A percentile compares a stretch with the other conserved stretches of the same genome.
These are phyloP conservation scores for Macrosiphum euphorbiae DNA, from an alignment of 2,888 invertebrate genomes.

Conservation along the genomic window DNA sequence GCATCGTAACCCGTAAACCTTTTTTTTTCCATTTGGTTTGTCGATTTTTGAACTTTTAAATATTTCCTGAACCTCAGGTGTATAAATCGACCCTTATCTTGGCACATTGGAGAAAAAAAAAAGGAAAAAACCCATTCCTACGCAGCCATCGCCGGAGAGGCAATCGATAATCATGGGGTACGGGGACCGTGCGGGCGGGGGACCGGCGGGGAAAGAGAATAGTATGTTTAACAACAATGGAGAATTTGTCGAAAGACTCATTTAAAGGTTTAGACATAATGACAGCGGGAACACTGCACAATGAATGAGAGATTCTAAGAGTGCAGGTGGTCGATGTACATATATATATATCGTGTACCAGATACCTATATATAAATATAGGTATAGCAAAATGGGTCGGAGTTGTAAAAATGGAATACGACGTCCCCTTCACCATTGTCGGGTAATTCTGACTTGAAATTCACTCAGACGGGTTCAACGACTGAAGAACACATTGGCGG, in stretches of 20 bases:
- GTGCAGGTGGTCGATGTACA: not conserved
- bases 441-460: not conserved
- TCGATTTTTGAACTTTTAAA: slow-evolving; percentile 62
- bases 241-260: slow-evolving; percentile 61
- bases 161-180: too few relatives aligned
- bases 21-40: slow-evolving; percentile 45
- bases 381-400: not conserved
- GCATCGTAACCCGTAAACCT: slow-evolving; percentile 56
- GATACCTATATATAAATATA: not conserved
- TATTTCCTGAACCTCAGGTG: slow-evolving; percentile 54
- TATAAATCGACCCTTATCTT: slow-evolving; percentile 57
- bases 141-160: not conserved
- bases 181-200: too few relatives aligned
- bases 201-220: not conserved
- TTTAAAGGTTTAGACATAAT: slow-evolving; percentile 26
- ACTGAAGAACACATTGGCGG: too few relatives aligned
- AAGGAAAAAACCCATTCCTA: slow-evolving; percentile 1
- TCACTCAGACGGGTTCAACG: not conserved
- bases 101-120: not conserved
- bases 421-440: not conserved
- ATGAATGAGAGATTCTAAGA: slow-evolving; percentile 6
- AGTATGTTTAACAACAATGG: slow-evolving; percentile 50
- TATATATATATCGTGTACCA: not conserved
- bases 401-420: slow-evolving; percentile 26
- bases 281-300: slow-evolving; percentile 28